Percentiles rank a stretch among this genome's conserved stretches.
Conservation (phyloP, 2,113 vertebrate genomes). For the Herpetotheres cachinnans region DNA sequence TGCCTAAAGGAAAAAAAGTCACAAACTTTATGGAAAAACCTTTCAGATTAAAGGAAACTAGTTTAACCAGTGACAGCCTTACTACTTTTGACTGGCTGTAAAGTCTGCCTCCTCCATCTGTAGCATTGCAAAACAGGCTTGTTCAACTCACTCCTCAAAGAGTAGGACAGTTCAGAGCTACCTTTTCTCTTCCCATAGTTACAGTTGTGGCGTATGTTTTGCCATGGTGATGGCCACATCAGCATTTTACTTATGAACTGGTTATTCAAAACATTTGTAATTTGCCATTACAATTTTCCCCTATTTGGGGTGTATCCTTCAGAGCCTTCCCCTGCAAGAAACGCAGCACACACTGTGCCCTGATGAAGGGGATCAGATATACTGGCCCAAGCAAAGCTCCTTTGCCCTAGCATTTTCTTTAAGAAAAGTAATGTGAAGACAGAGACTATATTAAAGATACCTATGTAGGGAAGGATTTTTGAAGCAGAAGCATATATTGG, state of each 20-base stretch:
- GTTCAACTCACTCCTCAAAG: no score
- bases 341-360: not conserved
- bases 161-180: no score
- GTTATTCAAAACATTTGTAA: not conserved
- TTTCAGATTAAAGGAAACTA: not conserved
- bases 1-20: not conserved
- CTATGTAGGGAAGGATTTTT: fast-evolving
- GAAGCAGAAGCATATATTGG: not conserved
- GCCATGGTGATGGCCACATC: no score
- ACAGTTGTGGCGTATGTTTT: no score
- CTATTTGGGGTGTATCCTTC: not conserved
- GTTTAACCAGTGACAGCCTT: not conserved
- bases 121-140: not conserved
- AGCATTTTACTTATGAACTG: not conserved
- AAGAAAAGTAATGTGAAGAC: not conserved
- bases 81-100: not conserved
- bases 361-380: not conserved
- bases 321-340: not conserved
- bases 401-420: not conserved
- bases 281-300: not conserved
- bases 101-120: not conserved
- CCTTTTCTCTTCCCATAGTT: no score
- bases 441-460: not conserved
- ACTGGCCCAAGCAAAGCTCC: not conserved
- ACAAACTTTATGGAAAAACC: not conserved